Percentiles rank a stretch among this genome's conserved stretches.
These are phyloP conservation scores for Lepidocyrtinus sp. DNA, from an alignment of 2,888 invertebrate genomes.

Conservation along the genomic window DNA sequence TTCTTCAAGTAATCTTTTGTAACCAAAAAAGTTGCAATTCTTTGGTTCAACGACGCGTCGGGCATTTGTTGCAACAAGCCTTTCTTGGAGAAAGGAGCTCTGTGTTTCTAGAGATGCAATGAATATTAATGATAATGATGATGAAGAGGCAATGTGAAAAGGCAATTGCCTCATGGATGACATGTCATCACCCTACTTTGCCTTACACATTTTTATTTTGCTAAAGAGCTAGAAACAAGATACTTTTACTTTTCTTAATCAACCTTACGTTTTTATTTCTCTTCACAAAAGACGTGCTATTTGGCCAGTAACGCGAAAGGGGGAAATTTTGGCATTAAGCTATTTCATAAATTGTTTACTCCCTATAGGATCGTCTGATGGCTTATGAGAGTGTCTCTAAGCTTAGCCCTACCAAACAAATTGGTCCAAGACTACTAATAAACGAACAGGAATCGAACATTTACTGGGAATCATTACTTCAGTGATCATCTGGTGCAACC, in stretches of 20 bases:
- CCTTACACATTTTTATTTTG: too few species aligned
- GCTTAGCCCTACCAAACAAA: too few species aligned
- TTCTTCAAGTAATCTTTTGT: conserved; percentile 56
- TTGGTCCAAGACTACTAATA: too few species aligned
- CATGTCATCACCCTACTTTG: conserved; percentile 53
- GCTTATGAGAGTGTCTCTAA: too few species aligned
- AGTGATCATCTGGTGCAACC: conserved; percentile 28
- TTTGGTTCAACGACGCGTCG: not conserved
- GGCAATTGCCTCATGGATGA: conserved; percentile 53
- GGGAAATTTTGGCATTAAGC: too few species aligned
- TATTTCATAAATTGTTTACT: too few species aligned
- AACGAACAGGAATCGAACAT: conserved; percentile 43
- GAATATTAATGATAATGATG: conserved; percentile 33
- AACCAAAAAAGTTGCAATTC: conserved; percentile 47
- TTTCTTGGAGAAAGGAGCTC: not conserved
- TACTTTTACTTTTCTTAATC: too few species aligned
- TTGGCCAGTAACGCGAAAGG: too few species aligned
- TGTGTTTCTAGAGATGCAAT: not conserved
- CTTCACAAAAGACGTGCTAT: too few species aligned
- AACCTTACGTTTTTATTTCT: too few species aligned
- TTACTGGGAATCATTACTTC: conserved; percentile 36
- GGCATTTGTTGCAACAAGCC: not conserved
- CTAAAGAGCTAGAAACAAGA: too few species aligned
- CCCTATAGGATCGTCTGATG: too few species aligned
- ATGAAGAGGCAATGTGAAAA: conserved; percentile 38